phyloP scores from a whole-genome alignment of 2,888 invertebrate species.

The Nineta flava region DNA sequence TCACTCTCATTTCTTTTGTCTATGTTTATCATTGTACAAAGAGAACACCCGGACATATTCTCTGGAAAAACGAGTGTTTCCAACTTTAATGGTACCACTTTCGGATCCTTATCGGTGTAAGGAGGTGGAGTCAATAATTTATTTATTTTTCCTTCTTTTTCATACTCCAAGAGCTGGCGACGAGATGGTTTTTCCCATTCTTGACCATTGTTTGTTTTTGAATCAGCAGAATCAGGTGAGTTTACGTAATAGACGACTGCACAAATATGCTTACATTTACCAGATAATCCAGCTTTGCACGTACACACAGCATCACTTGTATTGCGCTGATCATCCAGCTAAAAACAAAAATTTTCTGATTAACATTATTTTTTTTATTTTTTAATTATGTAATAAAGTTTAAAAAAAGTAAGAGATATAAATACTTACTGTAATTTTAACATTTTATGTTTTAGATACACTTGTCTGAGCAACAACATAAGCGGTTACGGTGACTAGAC shows the following conservation, averaged over 20 bases:
- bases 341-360: neutral
- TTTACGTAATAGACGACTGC: neutral
- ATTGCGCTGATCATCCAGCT: neutral
- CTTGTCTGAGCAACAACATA: constrained; percentile 8
- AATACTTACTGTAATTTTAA: constrained; percentile 10
- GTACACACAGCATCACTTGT: neutral
- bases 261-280: neutral
- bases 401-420: neutral
- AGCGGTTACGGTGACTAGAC: constrained; percentile 5
- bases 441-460: constrained; percentile 6
- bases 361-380: neutral
- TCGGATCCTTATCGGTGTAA: neutral
- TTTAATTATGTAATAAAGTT: neutral
- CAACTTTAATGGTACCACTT: neutral
- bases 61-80: neutral
- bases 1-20: constrained; percentile 10
- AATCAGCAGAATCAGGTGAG: neutral
- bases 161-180: neutral
- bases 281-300: neutral
- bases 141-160: neutral
- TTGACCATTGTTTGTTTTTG: constrained; percentile 1
- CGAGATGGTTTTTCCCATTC: neutral
- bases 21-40: constrained; percentile 8
- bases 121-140: neutral
- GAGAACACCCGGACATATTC: constrained; percentile 6